phyloP scores from a whole-genome alignment of 2,888 invertebrate genomes.

The Microctonus aethiopoides region DNA sequence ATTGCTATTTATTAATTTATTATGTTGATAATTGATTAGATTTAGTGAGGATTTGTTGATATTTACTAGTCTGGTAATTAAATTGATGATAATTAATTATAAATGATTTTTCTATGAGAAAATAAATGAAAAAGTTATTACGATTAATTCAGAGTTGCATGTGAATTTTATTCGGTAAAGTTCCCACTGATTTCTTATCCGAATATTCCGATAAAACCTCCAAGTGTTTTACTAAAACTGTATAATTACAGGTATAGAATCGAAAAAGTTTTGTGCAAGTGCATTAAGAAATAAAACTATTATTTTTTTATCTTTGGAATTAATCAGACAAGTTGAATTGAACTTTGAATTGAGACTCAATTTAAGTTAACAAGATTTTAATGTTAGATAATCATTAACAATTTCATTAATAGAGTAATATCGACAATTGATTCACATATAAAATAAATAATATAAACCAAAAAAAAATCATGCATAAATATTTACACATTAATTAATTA shows the following conservation, averaged over 20 bases:
- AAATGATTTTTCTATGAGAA: not conserved
- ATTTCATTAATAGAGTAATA: slow-evolving; percentile 44
- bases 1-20: too few species aligned
- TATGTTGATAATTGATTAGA: too few species aligned
- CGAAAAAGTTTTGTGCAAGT: slow-evolving; percentile 41
- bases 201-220: not conserved
- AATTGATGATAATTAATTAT: too few species aligned
- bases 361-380: not conserved
- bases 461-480: too few species aligned
- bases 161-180: not conserved
- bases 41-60: too few species aligned
- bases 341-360: slow-evolving; percentile 34
- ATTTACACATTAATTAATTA: too few species aligned
- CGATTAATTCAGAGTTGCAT: slow-evolving; percentile 6
- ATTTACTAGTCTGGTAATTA: too few species aligned
- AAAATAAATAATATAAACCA: too few species aligned
- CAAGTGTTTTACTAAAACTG: not conserved
- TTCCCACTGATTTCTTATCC: not conserved
- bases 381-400: slow-evolving; percentile 29
- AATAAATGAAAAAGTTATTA: not conserved
- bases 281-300: slow-evolving; percentile 29
- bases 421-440: slow-evolving; percentile 21
- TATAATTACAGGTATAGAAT: slow-evolving; percentile 43
- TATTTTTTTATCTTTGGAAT: slow-evolving; percentile 31
- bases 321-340: slow-evolving; percentile 60